Percentiles rank a stretch among this genome's conserved stretches.
Evolutionary conservation across 2,888 invertebrate species (phyloP).

Genomic region (Chrysina gloriosa): DNA sequence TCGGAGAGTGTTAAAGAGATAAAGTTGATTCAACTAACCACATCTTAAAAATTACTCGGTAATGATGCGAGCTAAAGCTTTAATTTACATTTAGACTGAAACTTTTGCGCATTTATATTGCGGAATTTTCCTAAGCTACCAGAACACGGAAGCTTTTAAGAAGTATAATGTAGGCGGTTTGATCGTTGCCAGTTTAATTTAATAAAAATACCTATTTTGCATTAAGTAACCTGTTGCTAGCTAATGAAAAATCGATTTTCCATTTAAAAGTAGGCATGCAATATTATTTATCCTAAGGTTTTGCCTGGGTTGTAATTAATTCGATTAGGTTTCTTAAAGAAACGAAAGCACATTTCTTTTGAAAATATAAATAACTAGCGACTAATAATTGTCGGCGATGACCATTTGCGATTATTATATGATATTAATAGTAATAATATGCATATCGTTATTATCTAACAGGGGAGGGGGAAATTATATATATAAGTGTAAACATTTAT

Average conservation of each 20-base stretch:
- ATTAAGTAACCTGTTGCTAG: not conserved
- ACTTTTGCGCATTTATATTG: not conserved
- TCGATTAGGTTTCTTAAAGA: no score
- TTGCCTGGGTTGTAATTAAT: no score
- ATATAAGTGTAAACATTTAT: no score
- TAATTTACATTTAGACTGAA: not conserved
- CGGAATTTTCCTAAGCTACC: not conserved
- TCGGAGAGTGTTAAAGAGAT: no score
- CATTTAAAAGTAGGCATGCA: not conserved
- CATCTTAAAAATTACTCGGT: not conserved
- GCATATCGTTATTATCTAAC: no score
- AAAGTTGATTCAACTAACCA: no score
- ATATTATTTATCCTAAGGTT: not conserved
- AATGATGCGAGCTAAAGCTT: not conserved
- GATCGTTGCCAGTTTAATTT: not conserved
- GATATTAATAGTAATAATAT: no score
- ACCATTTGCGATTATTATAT: no score
- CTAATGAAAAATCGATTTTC: not conserved
- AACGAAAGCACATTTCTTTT: no score
- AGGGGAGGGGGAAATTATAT: no score
- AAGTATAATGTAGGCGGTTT: not conserved
- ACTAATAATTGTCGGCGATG: no score
- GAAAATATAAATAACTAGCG: no score
- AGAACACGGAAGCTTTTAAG: not conserved
- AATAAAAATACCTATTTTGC: not conserved